Conservation (phyloP, 2,888 invertebrate species). For the Drosophila setosimentum region DNA sequence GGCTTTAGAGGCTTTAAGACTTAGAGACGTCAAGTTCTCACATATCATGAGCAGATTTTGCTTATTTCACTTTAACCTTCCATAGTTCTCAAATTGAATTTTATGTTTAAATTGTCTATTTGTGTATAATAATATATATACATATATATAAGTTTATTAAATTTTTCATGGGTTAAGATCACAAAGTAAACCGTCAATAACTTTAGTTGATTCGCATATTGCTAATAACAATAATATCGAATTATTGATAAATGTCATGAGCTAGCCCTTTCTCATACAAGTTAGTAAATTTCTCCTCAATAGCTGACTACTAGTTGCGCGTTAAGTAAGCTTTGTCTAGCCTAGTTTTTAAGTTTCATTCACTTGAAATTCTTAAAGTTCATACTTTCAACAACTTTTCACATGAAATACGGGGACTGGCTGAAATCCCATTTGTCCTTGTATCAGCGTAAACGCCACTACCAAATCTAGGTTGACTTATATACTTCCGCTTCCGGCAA, state of each 20-base stretch:
- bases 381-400: slow-evolving; percentile 45
- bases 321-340: background rate
- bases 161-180: background rate
- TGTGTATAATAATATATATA: no score
- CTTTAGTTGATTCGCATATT: background rate
- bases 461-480: slow-evolving; percentile 82
- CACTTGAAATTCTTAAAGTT: slow-evolving; percentile 37
- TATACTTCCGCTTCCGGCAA: slow-evolving; percentile 82
- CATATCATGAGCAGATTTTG: no score
- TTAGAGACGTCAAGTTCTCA: background rate
- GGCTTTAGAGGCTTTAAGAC: background rate
- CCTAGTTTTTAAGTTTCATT: slow-evolving; percentile 16
- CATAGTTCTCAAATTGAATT: background rate
- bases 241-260: background rate
- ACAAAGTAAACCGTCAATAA: background rate
- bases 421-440: slow-evolving; percentile 81
- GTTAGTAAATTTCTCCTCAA: background rate
- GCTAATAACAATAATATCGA: background rate
- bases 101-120: background rate
- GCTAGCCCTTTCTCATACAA: background rate
- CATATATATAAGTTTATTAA: no score
- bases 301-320: background rate
- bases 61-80: background rate
- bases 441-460: slow-evolving; percentile 70
- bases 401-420: slow-evolving; percentile 44